These are phyloP conservation scores for Chamaea fasciata DNA, from an alignment of 2,113 vertebrate genomes.

Conservation along the genomic window DNA sequence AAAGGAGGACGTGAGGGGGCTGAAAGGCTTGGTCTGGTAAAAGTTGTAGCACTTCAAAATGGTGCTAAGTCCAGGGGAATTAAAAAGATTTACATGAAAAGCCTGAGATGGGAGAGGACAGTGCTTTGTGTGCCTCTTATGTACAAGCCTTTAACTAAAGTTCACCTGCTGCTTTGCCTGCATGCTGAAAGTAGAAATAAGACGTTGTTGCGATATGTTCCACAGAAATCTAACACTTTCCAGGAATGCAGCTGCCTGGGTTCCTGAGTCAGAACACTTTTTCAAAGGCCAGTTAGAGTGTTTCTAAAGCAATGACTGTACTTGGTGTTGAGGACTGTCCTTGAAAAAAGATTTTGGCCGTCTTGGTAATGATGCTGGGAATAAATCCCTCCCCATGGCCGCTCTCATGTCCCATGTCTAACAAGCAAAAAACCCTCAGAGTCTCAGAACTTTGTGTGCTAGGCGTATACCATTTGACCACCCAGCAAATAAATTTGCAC, in stretches of 20 bases:
- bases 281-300: not conserved
- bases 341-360: not conserved
- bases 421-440: not conserved
- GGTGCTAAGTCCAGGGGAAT: accelerated
- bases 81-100: not conserved
- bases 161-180: not conserved
- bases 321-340: not conserved
- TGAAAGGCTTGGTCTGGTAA: not conserved
- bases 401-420: not conserved
- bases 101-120: not conserved
- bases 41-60: not conserved
- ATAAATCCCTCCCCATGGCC: not conserved
- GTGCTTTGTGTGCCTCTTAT: not conserved
- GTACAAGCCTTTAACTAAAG: not conserved
- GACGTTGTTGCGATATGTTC: not conserved
- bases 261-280: not conserved
- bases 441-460: not conserved
- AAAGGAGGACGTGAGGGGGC: too few species aligned
- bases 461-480: not conserved
- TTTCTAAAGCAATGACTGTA: accelerated
- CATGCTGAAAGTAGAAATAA: not conserved
- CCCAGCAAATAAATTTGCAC: not conserved
- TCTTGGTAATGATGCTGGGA: not conserved
- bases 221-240: not conserved
- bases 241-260: not conserved